Conservation (phyloP, 2,797 vertebrate genomes). For the Hyperoplus lanceolatus region DNA sequence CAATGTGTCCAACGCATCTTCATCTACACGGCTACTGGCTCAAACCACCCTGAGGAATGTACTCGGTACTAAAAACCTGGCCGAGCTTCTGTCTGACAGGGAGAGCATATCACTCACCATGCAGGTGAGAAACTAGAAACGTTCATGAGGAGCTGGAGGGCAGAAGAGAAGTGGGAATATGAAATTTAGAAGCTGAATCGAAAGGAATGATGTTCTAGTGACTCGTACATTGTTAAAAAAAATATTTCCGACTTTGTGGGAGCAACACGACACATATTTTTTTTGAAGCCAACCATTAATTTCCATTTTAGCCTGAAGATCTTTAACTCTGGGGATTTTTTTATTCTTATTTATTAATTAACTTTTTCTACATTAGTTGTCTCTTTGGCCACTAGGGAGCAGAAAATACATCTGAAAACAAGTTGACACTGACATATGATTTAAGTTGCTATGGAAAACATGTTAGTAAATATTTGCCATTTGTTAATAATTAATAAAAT, state of each 20-base stretch:
- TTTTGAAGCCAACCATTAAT: background rate
- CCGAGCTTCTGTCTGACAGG: slow-evolving; percentile 85
- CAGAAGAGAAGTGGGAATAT: background rate
- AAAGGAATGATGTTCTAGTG: background rate
- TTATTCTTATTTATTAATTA: background rate
- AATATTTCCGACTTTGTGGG: background rate
- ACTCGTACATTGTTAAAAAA: background rate
- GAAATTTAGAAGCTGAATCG: background rate
- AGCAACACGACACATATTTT: background rate
- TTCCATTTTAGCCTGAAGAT: background rate
- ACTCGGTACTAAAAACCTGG: slow-evolving; percentile 85
- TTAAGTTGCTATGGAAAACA: background rate
- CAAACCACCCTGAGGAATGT: slow-evolving; percentile 87
- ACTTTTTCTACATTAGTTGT: background rate
- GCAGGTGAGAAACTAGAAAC: slow-evolving; percentile 72
- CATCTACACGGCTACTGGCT: slow-evolving; percentile 81
- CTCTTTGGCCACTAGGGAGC: background rate
- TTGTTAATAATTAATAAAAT: background rate
- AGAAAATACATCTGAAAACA: background rate
- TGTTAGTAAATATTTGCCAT: background rate
- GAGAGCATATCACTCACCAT: slow-evolving; percentile 83
- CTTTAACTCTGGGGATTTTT: background rate
- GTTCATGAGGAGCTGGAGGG: background rate
- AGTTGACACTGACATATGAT: background rate
- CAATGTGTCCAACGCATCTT: slow-evolving; percentile 80